Evolutionary conservation across 2,113 vertebrate genomes (phyloP).

Genomic region (Siniperca chuatsi): DNA sequence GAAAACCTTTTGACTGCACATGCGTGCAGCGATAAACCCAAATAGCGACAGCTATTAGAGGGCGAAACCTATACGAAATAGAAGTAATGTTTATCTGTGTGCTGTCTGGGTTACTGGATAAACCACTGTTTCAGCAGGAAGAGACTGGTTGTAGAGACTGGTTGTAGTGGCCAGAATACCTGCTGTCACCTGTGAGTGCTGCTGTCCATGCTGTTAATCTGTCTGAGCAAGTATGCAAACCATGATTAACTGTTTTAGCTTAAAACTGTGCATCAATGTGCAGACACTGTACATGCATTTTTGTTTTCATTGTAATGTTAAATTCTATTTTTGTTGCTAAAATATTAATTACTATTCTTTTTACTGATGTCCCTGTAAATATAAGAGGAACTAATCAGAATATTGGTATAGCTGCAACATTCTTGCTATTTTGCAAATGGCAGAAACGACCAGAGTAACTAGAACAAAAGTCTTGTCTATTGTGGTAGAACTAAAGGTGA

Average conservation of each 20-base stretch:
- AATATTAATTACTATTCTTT: background rate
- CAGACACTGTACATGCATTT: background rate
- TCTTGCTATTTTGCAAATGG: no score
- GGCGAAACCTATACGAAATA: no score
- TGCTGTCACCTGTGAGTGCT: conserved; percentile 2
- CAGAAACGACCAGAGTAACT: no score
- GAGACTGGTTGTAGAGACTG: no score
- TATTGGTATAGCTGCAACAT: no score
- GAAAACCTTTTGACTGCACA: no score
- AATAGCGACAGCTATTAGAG: no score
- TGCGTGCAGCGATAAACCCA: no score
- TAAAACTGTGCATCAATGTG: background rate
- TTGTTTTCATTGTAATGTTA: background rate
- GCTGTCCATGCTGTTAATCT: background rate
- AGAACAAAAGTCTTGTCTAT: no score
- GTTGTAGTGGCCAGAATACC: background rate
- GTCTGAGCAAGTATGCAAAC: background rate
- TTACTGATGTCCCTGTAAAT: background rate
- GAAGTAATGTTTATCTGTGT: conserved; percentile 22
- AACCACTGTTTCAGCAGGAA: conserved; percentile 43
- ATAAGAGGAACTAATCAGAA: no score
- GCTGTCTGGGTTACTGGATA: conserved; percentile 20
- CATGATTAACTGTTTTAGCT: background rate
- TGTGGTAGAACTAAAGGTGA: no score
- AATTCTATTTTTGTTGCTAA: background rate